phyloP scores from a whole-genome alignment of 2,888 invertebrate genomes.

The Agrilus biguttatus region DNA sequence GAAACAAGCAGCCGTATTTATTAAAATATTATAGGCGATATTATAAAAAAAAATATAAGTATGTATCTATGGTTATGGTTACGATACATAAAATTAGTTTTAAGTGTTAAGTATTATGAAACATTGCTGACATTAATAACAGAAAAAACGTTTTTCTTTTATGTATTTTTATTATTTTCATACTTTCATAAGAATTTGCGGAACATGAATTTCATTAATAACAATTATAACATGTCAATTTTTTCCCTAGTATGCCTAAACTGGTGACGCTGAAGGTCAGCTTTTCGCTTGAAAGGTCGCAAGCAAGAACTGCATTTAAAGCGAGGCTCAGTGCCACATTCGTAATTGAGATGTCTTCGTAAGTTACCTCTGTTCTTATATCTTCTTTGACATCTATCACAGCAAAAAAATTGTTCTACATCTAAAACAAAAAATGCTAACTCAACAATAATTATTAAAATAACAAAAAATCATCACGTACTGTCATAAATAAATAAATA shows the following conservation, averaged over 20 bases:
- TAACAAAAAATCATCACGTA: conserved; percentile 2
- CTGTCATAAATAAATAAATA: conserved; percentile 1
- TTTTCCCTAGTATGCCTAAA: background rate
- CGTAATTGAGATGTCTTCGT: conserved; percentile 9
- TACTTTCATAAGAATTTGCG: too few species aligned
- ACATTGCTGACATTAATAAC: too few species aligned
- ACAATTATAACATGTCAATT: background rate
- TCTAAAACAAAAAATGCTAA: too few species aligned
- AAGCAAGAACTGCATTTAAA: conserved; percentile 17
- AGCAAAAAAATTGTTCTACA: conserved; percentile 23
- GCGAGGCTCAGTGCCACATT: conserved; percentile 10
- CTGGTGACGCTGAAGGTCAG: conserved; percentile 12
- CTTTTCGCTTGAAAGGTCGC: conserved; percentile 20
- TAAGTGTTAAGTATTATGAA: too few species aligned
- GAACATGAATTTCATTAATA: too few species aligned
- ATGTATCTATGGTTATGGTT: too few species aligned
- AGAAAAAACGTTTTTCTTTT: too few species aligned
- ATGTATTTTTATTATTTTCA: too few species aligned
- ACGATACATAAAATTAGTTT: too few species aligned
- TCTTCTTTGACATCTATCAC: conserved; percentile 36
- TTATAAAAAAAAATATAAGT: too few species aligned
- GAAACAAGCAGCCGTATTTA: too few species aligned
- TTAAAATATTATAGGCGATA: too few species aligned
- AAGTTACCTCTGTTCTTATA: conserved; percentile 33
- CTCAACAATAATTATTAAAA: background rate